Evolutionary conservation across 2,888 invertebrate species (phyloP).

Genomic region (Rhingia campestris): DNA sequence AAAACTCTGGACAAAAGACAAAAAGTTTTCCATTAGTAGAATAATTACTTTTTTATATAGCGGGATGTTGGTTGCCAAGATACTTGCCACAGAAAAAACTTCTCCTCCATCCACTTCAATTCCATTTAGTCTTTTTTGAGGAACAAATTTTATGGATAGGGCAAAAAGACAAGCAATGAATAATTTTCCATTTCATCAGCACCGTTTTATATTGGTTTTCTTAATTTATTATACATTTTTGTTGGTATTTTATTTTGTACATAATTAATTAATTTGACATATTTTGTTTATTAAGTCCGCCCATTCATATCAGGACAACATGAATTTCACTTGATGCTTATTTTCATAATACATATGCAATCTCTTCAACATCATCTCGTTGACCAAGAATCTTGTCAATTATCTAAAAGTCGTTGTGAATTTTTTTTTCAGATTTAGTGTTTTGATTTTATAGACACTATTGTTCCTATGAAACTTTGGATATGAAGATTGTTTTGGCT

Average conservation of each 20-base stretch:
- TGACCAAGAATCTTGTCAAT: slow-evolving; percentile 6
- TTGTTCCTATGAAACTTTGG: slow-evolving; percentile 19
- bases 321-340: slow-evolving; percentile 4
- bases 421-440: slow-evolving; percentile 20
- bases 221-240: slow-evolving; percentile 8
- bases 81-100: no score
- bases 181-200: slow-evolving; percentile 51
- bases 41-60: neutral
- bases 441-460: slow-evolving; percentile 8
- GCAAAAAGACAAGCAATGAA: neutral
- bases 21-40: neutral
- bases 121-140: neutral
- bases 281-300: neutral
- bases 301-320: slow-evolving; percentile 1
- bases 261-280: slow-evolving; percentile 45
- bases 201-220: slow-evolving; percentile 37
- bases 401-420: slow-evolving; percentile 55
- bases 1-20: neutral
- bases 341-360: slow-evolving; percentile 23
- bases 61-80: no score
- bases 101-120: no score
- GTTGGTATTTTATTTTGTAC: neutral
- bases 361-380: neutral
- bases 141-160: neutral
- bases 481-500: slow-evolving; percentile 38